Base-by-base conservation (phyloP, 1,140 invertebrate species). In the Meloidogyne exigua region DNA sequence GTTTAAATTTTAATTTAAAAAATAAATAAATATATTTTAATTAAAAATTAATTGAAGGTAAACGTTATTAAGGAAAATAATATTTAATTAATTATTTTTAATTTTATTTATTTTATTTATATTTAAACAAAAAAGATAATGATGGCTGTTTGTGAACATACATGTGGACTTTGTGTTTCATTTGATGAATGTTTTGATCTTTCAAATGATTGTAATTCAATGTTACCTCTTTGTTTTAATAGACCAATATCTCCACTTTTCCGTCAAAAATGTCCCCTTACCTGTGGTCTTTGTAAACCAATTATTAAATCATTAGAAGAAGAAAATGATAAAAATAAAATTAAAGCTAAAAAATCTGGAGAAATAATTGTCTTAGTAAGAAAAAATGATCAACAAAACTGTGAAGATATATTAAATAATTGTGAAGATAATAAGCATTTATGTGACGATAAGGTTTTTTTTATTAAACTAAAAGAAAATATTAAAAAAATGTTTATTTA, bases 61-160 rank as follows among this genome's bases (percentile, higher is more conserved):
- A 28, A 1, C n/a, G 26, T n/a, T 67, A 7, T 68, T 7, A 21
- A 7, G 28, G 66, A 68, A 18, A 68, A 68, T 23, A 67, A 67
- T 67, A n/a, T n/a, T n/a, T 7, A 32, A 32, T 32, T 32, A 3
- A 3, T 32, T 32, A 32, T 3, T 32, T 32, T 32, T 32, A 32
- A 32, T 32, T 32, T 32, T 32, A 32, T 32, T 32, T 32, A 3
- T 3, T 32, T 32, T 32, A 32, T 32, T 32, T 32, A 32, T 32
- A 3, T 32, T 32, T 32, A 32, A 32, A 32, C 2, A 32, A 32
- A 32, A 32, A 18, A 72, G 71, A 64, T 72, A 64, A 72, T 72
- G 71, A 72, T 72, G 71, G 63, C 71, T 13, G 49, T 62, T 57
- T 72, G 71, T 64, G 71, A 72, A n/a, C 71, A 72, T 36, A 72